Conservation (phyloP, 2,888 invertebrate species). For the Gari tellinella region DNA sequence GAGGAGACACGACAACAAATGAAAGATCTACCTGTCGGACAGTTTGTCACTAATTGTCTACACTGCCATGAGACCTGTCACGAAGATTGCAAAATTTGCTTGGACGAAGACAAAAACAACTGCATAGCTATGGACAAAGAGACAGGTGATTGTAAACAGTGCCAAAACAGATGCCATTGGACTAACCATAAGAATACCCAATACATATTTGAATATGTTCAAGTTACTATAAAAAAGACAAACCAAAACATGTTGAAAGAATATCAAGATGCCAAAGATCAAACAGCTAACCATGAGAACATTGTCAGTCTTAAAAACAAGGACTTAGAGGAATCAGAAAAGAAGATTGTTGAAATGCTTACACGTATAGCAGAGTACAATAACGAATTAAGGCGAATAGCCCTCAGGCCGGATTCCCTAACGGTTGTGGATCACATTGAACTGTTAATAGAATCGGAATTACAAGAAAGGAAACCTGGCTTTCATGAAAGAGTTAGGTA, state of each 20-base stretch:
- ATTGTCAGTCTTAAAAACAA: slow-evolving; percentile 23
- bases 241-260: slow-evolving; percentile 54
- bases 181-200: slow-evolving; percentile 35
- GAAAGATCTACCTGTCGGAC: slow-evolving; percentile 28
- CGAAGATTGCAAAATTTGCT: slow-evolving; percentile 52
- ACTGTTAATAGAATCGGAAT: slow-evolving; percentile 66
- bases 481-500: background rate
- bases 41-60: slow-evolving; percentile 67
- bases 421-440: slow-evolving; percentile 68
- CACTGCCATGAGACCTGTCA: slow-evolving; percentile 71
- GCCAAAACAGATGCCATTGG: slow-evolving; percentile 50
- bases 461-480: slow-evolving; percentile 35
- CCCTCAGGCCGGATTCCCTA: slow-evolving; percentile 65
- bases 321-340: slow-evolving; percentile 37
- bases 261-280: slow-evolving; percentile 53
- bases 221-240: slow-evolving; percentile 47
- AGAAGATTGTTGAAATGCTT: slow-evolving; percentile 44
- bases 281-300: slow-evolving; percentile 26
- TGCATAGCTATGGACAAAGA: slow-evolving; percentile 57
- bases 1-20: slow-evolving; percentile 50
- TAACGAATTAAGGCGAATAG: slow-evolving; percentile 62
- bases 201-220: slow-evolving; percentile 22
- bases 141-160: slow-evolving; percentile 42
- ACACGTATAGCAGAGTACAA: slow-evolving; percentile 25
- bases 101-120: slow-evolving; percentile 57